Evolutionary conservation across 1,140 invertebrate species (phyloP), one percentile per base, ranked within the genome.

Genomic region (Limonius californicus): DNA sequence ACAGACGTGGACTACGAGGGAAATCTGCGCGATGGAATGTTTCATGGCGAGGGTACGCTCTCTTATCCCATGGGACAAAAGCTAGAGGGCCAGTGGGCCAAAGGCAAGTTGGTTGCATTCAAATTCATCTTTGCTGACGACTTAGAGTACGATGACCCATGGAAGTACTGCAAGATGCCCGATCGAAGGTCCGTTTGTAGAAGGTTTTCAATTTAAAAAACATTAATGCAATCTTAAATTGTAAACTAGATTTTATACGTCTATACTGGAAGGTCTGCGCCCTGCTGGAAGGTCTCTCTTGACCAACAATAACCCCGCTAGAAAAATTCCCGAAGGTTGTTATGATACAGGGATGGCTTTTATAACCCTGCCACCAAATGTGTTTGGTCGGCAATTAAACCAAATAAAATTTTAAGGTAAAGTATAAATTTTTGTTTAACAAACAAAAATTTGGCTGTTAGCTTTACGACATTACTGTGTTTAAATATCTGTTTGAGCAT

Each of bases 291-390:
- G 70, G 21, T 50, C 45, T 18, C 16, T 50, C 1, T 27, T 27
- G 21, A 55, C 53, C 71, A 72, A 77, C 12, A 54, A 64, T 4
- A 57, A 58, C 56, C 69, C 71, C 0, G 57, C 72, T 2, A 67
- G 67, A 54, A 21, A 65, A 21, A 72, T 80, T 39, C 76, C 78
- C 9, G 8, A 63, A 9, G 69, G 68, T 4, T 78, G 74, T 54
- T 80, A 80, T 61, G 79, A 81, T 63, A 65, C 71, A 0, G 72
- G 11, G 66, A 73, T 54, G 79, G 78, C 3, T 72, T 78, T 27
- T 81, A 75, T 57, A 61, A 79, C 63, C 77, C 78, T 8, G 54
- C 59, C 60, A 78, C 65, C n/a, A 61, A 55, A 20, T 62, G 66
- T 57, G 61, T 67, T n/a, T 35, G 64, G 11, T 64, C 62, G 18